Base-by-base conservation (phyloP, 2,113 vertebrate genomes). In the Erythrocebus patas region DNA sequence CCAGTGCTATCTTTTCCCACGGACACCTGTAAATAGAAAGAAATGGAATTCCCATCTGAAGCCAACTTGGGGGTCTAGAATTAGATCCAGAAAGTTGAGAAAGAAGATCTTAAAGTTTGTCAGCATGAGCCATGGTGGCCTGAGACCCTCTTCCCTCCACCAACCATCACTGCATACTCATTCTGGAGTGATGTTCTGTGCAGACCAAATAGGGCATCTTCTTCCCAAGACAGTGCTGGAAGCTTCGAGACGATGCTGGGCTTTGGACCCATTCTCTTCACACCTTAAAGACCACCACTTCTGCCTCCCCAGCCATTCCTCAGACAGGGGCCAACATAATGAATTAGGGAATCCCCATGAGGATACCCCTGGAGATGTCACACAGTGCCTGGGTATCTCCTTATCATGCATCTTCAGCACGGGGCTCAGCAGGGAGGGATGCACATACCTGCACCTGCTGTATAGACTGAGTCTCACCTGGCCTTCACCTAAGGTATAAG, bases 31-130 rank as follows among this genome's bases (percentile, higher is more conserved):
- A 89, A 59, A 59, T 93, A 13, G n/a, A 72, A 68, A 95, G 82
- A 83, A 86, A 82, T 14, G 18, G 48, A 89, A 86, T 89, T 97
- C 18, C 89, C 16, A 35, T 22, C 83, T 57, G n/a, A 94, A 91
- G 50, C 18, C 68, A 5, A 61, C 50, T 32, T 32, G 35, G 55
- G 7, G 48, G 32, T 40, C 72, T 73, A 59, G 50, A 68, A 76
- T 75, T 81, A 75, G 88, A 45, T 50, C 59, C 35, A 38, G 30
- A 48, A 8, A 43, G 55, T 48, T 66, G 48, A 86, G 72, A 89
- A 80, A 57, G 68, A 43, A 27, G 6, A 57, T 38, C 25, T 43
- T 84, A 45, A 76, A 72, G 55, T 25, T 43, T 43, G 81, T 84
- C 25, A 73, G 22, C 45, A 25, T 6, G 55, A 90, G 22, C 8